phyloP scores from a whole-genome alignment of 1,140 invertebrate species.

The Drosophila pectinifera region DNA sequence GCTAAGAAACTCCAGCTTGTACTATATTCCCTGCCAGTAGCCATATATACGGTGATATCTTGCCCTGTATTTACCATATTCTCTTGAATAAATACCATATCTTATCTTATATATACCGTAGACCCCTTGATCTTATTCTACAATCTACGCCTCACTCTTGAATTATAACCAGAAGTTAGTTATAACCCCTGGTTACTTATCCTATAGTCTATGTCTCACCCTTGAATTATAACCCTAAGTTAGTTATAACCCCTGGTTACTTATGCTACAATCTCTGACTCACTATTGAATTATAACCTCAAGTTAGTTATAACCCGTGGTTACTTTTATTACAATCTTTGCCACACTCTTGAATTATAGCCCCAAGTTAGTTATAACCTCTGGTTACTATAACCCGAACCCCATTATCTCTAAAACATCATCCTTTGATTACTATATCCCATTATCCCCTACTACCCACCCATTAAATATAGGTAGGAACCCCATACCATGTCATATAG shows the following conservation, averaged over 20 bases:
- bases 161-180: no score
- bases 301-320: not conserved
- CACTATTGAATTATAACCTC: no score
- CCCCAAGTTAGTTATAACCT: not conserved
- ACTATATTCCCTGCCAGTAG: not conserved
- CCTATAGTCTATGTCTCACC: not conserved
- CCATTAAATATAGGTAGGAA: rapidly evolving
- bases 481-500: not conserved
- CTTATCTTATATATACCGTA: no score
- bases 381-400: not conserved
- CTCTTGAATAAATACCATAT: no score
- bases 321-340: no score
- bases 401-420: not conserved
- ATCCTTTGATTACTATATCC: not conserved
- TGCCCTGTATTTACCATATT: not conserved
- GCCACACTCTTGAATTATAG: not conserved
- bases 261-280: no score
- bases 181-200: no score
- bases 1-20: not conserved
- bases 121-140: no score
- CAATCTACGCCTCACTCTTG: no score
- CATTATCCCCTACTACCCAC: no score
- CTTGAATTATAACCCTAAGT: not conserved
- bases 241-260: not conserved
- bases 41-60: no score